phyloP scores from a whole-genome alignment of 2,113 vertebrate species.

The Spea multiplicata region DNA sequence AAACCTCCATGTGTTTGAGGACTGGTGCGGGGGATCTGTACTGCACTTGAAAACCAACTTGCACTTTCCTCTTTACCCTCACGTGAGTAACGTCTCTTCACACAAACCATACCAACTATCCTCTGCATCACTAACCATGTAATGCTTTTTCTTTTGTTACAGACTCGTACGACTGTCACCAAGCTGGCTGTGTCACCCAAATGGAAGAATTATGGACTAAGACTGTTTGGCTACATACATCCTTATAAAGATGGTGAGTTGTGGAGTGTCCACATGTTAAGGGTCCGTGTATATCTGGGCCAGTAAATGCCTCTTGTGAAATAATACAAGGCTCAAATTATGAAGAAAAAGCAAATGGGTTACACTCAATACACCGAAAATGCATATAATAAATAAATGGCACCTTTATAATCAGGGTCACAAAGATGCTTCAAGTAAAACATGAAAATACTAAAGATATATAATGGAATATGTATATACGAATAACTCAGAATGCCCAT shows the following conservation, averaged over 20 bases:
- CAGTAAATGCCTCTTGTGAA: too few relatives aligned
- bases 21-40: conserved; percentile 93
- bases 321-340: too few relatives aligned
- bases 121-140: not conserved
- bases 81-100: conserved; percentile 76
- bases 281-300: too few relatives aligned
- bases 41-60: conserved; percentile 88
- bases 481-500: too few relatives aligned
- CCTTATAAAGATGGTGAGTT: conserved; percentile 91
- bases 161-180: conserved; percentile 88
- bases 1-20: conserved; percentile 96
- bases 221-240: conserved; percentile 94
- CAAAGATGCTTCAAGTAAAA: too few relatives aligned
- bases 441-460: too few relatives aligned
- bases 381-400: too few relatives aligned
- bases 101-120: rapidly evolving
- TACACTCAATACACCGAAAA: too few relatives aligned
- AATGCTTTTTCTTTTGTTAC: not conserved
- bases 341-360: too few relatives aligned
- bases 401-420: too few relatives aligned
- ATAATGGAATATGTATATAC: too few relatives aligned
- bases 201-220: conserved; percentile 96
- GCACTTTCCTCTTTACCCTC: conserved; percentile 93
- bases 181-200: conserved; percentile 95
- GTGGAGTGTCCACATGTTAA: too few relatives aligned